Evolutionary conservation across 2,888 invertebrate genomes (phyloP).

Genomic region (Mantis religiosa): DNA sequence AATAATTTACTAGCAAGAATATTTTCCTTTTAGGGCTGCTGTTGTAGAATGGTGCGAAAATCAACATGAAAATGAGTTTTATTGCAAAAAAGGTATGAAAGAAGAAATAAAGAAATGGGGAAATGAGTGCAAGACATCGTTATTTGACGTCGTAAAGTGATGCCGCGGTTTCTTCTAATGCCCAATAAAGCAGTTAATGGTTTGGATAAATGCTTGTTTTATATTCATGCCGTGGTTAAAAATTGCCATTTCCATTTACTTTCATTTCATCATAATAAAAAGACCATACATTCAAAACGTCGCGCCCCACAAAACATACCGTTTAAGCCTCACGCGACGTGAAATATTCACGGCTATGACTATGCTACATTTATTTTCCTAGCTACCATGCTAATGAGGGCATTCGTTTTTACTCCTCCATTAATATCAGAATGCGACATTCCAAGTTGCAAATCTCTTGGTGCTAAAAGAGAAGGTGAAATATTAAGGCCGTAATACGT

Average conservation of each 20-base stretch:
- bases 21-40: no score
- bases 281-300: neutral
- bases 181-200: no score
- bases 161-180: no score
- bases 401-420: neutral
- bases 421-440: neutral
- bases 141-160: no score
- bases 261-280: neutral
- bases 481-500: neutral
- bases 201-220: neutral
- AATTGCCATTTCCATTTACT: neutral
- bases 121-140: no score
- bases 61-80: no score
- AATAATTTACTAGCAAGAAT: no score
- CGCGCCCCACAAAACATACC: neutral
- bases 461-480: neutral
- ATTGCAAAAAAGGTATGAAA: no score
- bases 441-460: neutral
- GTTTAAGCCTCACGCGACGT: neutral
- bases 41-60: no score
- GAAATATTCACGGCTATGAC: neutral
- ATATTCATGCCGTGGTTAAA: neutral
- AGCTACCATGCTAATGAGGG: neutral
- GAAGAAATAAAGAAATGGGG: no score
- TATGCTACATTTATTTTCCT: neutral